Evolutionary conservation across 2,113 vertebrate species (phyloP).

Genomic region (Bagarius yarrelli): DNA sequence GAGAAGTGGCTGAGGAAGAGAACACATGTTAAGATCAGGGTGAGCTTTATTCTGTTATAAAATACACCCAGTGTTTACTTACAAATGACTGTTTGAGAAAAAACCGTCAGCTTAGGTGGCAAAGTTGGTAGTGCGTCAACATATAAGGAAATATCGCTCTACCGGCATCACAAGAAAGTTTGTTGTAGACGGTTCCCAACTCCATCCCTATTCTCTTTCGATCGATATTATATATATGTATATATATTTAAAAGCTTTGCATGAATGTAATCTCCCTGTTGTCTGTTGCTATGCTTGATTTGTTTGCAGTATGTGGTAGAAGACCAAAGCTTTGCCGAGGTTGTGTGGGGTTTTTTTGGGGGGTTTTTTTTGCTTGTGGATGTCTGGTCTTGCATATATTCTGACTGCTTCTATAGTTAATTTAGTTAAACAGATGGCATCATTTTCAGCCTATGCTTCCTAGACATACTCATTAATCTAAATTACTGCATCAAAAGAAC

Average conservation of each 20-base stretch:
- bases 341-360: no score
- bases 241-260: not conserved
- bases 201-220: no score
- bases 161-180: no score
- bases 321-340: not conserved
- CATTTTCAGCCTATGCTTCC: not conserved
- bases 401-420: not conserved
- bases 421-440: not conserved
- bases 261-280: not conserved
- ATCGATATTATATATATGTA: no score
- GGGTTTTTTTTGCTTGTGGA: not conserved
- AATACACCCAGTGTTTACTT: not conserved
- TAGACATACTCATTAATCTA: not conserved
- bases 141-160: no score
- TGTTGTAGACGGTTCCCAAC: no score
- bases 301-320: not conserved
- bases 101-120: no score
- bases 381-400: not conserved
- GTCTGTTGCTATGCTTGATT: not conserved
- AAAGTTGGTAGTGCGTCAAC: no score
- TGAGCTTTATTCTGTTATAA: slow-evolving; percentile 53
- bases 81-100: not conserved
- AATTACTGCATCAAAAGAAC: not conserved
- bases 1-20: slow-evolving; percentile 96
- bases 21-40: slow-evolving; percentile 93